Conservation (phyloP, 2,113 vertebrate genomes). For the Prochilodus magdalenae region DNA sequence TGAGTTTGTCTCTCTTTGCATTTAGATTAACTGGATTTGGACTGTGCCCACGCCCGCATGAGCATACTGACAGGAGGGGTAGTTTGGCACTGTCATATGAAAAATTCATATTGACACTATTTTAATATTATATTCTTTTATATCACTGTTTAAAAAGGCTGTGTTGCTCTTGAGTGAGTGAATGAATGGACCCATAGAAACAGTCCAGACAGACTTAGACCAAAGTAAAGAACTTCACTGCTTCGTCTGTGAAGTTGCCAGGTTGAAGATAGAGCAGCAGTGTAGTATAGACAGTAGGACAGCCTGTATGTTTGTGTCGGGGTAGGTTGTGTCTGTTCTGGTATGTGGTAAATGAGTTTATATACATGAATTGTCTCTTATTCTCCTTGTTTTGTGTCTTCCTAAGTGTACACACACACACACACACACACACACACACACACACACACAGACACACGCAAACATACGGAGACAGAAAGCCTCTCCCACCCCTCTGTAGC, state of each 20-base stretch:
- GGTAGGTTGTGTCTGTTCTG: background rate
- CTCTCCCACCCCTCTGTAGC: slow-evolving; percentile 42
- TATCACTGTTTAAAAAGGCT: background rate
- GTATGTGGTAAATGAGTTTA: too few relatives aligned
- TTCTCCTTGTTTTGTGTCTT: background rate
- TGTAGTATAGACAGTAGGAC: background rate
- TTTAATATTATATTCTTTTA: background rate
- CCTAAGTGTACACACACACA: slow-evolving; percentile 5
- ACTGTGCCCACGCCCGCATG: background rate
- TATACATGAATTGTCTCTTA: background rate
- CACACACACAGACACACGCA: slow-evolving; percentile 24
- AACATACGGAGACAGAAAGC: slow-evolving; percentile 36
- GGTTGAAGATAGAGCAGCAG: background rate
- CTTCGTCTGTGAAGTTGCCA: too few relatives aligned
- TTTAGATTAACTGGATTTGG: background rate
- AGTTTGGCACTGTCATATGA: background rate
- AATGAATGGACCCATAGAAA: background rate
- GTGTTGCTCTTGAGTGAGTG: too few relatives aligned
- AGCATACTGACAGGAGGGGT: background rate
- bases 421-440: slow-evolving; percentile 16
- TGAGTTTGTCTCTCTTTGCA: background rate
- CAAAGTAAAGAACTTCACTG: background rate
- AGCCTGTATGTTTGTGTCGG: too few relatives aligned
- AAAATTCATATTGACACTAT: background rate
- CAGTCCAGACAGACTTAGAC: background rate